Evolutionary conservation across 2,888 invertebrate species (phyloP).

Genomic region (Ypsolopha scabrella): DNA sequence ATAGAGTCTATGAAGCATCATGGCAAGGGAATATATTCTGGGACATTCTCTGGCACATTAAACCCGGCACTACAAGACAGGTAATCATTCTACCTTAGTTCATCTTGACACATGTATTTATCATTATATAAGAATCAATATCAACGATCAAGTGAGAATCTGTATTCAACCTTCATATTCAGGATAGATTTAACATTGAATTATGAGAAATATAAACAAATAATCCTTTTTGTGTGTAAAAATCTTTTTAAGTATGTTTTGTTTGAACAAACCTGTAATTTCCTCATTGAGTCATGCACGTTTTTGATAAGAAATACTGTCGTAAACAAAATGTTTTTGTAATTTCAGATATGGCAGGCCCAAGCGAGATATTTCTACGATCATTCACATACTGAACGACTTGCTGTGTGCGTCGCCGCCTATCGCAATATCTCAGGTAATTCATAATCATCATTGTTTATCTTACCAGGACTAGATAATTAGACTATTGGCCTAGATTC

Average conservation of each 20-base stretch:
- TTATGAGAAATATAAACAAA: too few species aligned
- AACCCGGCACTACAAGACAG: constrained; percentile 94
- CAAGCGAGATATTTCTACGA: constrained; percentile 93
- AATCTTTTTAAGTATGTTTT: too few species aligned
- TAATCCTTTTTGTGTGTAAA: not conserved
- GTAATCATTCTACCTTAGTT: constrained; percentile 17
- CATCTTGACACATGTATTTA: constrained; percentile 1
- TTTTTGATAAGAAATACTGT: too few species aligned
- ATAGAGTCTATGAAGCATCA: constrained; percentile 95
- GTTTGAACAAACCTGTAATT: too few species aligned
- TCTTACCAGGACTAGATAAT: not conserved
- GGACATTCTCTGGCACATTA: constrained; percentile 94
- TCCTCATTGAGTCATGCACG: too few species aligned
- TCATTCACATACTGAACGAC: constrained; percentile 96
- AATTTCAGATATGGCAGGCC: constrained; percentile 83
- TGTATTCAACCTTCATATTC: too few species aligned
- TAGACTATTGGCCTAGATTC: too few species aligned
- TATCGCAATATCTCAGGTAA: constrained; percentile 68
- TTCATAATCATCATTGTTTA: not conserved
- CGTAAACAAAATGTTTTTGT: not conserved
- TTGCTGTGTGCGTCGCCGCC: constrained; percentile 89
- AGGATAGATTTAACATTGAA: too few species aligned
- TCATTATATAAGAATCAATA: not conserved
- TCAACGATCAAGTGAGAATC: not conserved
- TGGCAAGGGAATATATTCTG: constrained; percentile 95